These are phyloP conservation scores for Ia io DNA, from an alignment of 2,113 vertebrate species.

Conservation along the genomic window DNA sequence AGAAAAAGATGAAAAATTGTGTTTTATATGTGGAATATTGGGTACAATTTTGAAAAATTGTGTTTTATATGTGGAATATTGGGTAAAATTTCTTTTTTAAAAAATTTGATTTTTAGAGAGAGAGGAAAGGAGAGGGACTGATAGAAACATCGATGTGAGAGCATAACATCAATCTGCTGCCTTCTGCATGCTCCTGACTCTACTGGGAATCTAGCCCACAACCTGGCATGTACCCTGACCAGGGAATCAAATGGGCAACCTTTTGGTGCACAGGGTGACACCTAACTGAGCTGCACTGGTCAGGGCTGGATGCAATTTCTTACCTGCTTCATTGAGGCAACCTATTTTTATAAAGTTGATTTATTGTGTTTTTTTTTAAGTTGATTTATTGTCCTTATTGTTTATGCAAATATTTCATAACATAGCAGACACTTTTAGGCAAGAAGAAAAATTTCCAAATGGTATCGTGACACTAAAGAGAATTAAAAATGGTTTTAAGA, in stretches of 20 bases:
- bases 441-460: background rate
- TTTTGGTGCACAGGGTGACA: background rate
- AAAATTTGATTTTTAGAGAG: background rate
- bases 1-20: background rate
- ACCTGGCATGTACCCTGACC: background rate
- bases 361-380: background rate
- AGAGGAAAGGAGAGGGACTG: background rate
- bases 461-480: background rate
- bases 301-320: background rate
- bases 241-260: background rate
- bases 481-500: conserved; percentile 7
- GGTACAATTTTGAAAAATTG: background rate
- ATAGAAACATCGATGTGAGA: background rate
- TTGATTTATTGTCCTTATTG: background rate
- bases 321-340: background rate
- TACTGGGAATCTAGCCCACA: background rate
- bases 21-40: background rate
- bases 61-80: background rate
- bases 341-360: background rate
- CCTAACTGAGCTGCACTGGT: background rate
- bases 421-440: background rate
- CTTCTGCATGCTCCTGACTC: background rate
- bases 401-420: background rate
- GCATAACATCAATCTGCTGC: background rate
- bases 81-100: background rate